A percentile compares a stretch with the other conserved stretches of the same genome.
phyloP scores from a whole-genome alignment of 2,113 vertebrate genomes.

The Tetraodon nigroviridis region DNA sequence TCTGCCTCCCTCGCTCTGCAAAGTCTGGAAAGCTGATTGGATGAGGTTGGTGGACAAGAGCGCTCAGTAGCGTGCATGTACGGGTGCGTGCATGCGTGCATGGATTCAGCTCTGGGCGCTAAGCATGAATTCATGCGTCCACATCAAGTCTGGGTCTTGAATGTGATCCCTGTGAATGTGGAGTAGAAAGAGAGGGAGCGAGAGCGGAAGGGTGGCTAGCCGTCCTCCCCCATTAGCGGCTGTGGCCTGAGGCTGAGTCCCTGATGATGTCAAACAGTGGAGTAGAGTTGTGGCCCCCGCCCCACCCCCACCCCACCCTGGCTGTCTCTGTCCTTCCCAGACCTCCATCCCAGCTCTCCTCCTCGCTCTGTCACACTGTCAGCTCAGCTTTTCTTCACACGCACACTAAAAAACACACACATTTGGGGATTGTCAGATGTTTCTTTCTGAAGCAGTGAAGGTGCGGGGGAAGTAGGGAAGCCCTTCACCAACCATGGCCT shows the following conservation, averaged over 20 bases:
- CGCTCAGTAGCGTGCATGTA: slow-evolving; percentile 27
- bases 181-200: slow-evolving; percentile 13
- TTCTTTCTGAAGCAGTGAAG: slow-evolving; percentile 23
- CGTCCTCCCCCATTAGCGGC: slow-evolving; percentile 46
- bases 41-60: slow-evolving; percentile 30
- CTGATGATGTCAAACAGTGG: slow-evolving; percentile 57
- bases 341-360: slow-evolving; percentile 12
- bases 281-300: slow-evolving; percentile 34
- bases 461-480: too few species aligned
- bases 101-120: slow-evolving; percentile 46
- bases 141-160: slow-evolving; percentile 48
- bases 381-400: neutral
- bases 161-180: slow-evolving; percentile 28
- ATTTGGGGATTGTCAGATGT: neutral
- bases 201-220: slow-evolving; percentile 7
- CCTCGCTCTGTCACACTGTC: slow-evolving; percentile 32
- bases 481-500: too few species aligned
- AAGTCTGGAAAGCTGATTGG: slow-evolving; percentile 37
- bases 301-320: slow-evolving; percentile 20
- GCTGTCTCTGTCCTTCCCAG: slow-evolving; percentile 8
- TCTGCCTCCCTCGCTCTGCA: slow-evolving; percentile 37
- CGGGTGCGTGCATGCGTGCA: slow-evolving; percentile 14
- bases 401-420: neutral
- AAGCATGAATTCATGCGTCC: slow-evolving; percentile 42
- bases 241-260: slow-evolving; percentile 51